Conservation (phyloP, 2,113 vertebrate genomes). For the Malurus melanocephalus region DNA sequence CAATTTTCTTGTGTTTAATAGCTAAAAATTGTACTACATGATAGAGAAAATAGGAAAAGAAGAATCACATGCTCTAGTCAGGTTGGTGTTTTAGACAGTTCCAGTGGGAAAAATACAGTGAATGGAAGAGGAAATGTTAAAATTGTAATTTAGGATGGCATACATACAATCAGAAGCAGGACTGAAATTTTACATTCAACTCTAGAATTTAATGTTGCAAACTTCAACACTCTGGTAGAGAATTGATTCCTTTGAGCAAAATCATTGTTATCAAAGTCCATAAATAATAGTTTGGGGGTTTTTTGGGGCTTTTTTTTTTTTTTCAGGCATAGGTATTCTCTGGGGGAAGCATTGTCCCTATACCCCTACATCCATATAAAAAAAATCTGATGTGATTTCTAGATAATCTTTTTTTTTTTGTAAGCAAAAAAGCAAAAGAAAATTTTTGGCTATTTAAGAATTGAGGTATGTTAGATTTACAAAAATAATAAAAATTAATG, state of each 20-base stretch:
- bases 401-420: not conserved
- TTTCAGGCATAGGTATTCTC: not conserved
- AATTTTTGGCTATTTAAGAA: not conserved
- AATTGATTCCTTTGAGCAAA: not conserved
- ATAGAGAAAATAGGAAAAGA: not conserved
- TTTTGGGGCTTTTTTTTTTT: not conserved
- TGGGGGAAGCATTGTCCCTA: not conserved
- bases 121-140: not conserved
- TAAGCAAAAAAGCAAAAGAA: not conserved
- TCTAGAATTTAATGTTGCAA: not conserved
- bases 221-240: not conserved
- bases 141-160: not conserved
- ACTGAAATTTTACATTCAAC: not conserved
- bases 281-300: not conserved
- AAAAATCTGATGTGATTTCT: not conserved
- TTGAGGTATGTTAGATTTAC: not conserved
- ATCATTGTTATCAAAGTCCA: not conserved
- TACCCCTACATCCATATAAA: not conserved
- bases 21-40: fast-evolving
- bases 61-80: not conserved
- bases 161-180: not conserved
- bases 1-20: not conserved
- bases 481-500: not conserved
- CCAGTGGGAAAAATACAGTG: not conserved
- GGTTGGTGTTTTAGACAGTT: not conserved